Evolutionary conservation across 1,140 invertebrate genomes (phyloP).

Genomic region (Papilio polytes): DNA sequence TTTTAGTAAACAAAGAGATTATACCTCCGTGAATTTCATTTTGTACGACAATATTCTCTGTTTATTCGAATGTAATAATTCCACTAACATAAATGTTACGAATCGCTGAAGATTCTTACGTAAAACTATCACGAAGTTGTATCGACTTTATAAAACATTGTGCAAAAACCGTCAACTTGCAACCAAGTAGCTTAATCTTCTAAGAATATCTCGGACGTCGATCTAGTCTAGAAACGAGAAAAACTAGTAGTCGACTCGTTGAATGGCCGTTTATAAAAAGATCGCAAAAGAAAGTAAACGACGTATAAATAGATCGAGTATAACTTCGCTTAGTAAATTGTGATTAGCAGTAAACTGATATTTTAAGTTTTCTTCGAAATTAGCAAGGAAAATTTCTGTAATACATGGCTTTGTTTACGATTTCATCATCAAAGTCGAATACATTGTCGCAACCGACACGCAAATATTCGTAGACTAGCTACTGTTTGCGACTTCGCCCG

Average conservation of each 20-base stretch:
- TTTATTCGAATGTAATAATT: conserved; percentile 33
- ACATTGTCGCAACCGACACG: too few species aligned
- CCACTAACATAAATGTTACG: conserved; percentile 31
- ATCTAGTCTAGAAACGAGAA: conserved; percentile 55
- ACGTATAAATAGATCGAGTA: conserved; percentile 55
- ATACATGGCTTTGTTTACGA: too few species aligned
- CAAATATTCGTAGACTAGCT: too few species aligned
- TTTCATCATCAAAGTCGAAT: too few species aligned
- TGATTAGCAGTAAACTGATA: background rate
- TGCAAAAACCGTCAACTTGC: conserved; percentile 24
- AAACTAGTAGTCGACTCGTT: conserved; percentile 48
- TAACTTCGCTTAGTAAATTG: conserved; percentile 39
- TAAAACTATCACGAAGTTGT: conserved; percentile 36
- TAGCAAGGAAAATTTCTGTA: too few species aligned
- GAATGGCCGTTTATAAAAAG: conserved; percentile 45
- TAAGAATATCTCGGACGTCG: conserved; percentile 44
- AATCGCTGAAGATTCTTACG: conserved; percentile 35
- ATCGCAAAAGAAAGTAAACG: conserved; percentile 58
- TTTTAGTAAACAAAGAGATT: conserved; percentile 60
- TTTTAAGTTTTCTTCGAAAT: too few species aligned
- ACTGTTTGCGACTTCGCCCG: too few species aligned
- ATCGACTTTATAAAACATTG: conserved; percentile 23
- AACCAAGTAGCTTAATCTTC: conserved; percentile 40
- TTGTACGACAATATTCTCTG: conserved; percentile 43
- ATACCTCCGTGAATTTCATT: conserved; percentile 48